Conservation (phyloP, 2,888 invertebrate species). For the Oxytorus armatus region DNA sequence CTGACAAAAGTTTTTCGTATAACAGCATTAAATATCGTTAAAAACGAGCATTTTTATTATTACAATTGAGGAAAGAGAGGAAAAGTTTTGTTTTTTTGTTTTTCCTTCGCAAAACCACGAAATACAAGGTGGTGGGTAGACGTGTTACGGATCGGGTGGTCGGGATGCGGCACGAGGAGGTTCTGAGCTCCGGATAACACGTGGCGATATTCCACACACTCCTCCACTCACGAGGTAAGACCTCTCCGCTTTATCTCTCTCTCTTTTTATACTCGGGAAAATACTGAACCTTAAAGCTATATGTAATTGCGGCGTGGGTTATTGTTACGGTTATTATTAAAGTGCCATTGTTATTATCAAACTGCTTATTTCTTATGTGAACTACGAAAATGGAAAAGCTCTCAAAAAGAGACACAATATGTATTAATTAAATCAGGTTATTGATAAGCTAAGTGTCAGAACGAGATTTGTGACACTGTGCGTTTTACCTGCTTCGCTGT, state of each 20-base stretch:
- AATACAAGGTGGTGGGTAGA: conserved; percentile 69
- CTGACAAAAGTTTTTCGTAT: neutral
- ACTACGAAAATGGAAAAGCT: too few species aligned
- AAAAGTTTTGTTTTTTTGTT: neutral
- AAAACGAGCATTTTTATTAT: neutral
- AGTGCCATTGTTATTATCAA: too few species aligned
- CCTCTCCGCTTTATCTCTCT: conserved; percentile 14
- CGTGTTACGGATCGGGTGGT: conserved; percentile 74
- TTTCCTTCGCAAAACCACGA: conserved; percentile 11
- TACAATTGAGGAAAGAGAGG: neutral
- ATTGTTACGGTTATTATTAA: too few species aligned
- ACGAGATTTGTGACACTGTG: too few species aligned
- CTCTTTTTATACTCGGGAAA: neutral
- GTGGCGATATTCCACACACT: conserved; percentile 82
- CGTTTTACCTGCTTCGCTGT: too few species aligned
- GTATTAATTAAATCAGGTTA: too few species aligned
- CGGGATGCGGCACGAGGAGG: conserved; percentile 83
- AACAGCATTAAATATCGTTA: neutral
- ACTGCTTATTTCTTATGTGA: too few species aligned
- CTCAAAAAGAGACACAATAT: too few species aligned
- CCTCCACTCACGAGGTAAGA: conserved; percentile 81
- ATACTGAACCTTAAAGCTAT: too few species aligned
- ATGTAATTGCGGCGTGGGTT: too few species aligned
- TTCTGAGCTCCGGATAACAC: conserved; percentile 82
- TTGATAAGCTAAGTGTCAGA: too few species aligned